A percentile compares a stretch with the other conserved stretches of the same genome.
Evolutionary conservation across 2,113 vertebrate species (phyloP).

Genomic region (Heterotis niloticus): DNA sequence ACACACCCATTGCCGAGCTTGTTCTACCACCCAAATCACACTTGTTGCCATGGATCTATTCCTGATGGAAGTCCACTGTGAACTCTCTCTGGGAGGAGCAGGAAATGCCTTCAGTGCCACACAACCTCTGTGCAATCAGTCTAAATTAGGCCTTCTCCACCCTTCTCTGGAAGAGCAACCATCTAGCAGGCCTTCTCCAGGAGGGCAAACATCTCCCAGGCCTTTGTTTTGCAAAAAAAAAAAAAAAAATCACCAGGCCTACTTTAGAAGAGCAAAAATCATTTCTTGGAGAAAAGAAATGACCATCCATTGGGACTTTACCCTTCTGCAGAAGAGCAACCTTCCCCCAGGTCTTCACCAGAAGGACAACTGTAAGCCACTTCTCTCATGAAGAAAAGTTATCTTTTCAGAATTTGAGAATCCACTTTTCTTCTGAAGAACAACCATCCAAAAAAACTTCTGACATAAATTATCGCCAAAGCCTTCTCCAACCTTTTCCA

Average conservation of each 20-base stretch:
- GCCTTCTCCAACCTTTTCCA: too few relatives aligned
- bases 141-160: slow-evolving; percentile 40
- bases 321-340: background rate
- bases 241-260: too few relatives aligned
- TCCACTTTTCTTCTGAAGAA: background rate
- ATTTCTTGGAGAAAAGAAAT: too few relatives aligned
- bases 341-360: too few relatives aligned
- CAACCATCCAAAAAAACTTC: background rate
- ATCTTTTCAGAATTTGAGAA: too few relatives aligned
- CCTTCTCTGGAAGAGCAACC: slow-evolving; percentile 8
- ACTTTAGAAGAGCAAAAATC: too few relatives aligned
- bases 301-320: too few relatives aligned
- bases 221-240: background rate
- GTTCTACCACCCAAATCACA: background rate
- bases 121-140: slow-evolving; percentile 63
- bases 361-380: too few relatives aligned
- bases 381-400: too few relatives aligned
- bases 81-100: slow-evolving; percentile 51
- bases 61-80: slow-evolving; percentile 9
- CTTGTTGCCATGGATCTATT: background rate
- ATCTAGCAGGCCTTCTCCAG: background rate
- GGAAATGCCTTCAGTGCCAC: slow-evolving; percentile 63
- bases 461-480: too few relatives aligned
- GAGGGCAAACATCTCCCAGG: too few relatives aligned
- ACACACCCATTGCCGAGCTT: background rate